Conservation (phyloP, 2,797 vertebrate species). For the Poecilia wingei region DNA sequence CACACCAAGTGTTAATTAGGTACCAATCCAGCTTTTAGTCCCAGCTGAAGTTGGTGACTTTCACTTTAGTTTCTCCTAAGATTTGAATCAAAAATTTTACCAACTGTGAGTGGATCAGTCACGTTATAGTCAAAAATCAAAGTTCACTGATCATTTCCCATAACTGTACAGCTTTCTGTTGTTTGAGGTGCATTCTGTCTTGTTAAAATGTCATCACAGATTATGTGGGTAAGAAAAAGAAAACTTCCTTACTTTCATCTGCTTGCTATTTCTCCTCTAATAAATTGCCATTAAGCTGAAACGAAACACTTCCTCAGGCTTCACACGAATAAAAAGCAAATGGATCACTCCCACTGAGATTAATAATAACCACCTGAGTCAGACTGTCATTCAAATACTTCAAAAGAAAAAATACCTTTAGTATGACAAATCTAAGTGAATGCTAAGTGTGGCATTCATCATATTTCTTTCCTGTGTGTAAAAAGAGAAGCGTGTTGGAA, state of each 20-base stretch:
- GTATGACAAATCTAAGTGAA: not conserved
- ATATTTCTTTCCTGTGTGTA: not conserved
- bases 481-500: not conserved
- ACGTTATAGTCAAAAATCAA: not conserved
- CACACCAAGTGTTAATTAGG: too few species aligned
- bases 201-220: not conserved
- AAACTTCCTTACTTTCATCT: not conserved
- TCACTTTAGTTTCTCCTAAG: not conserved
- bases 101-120: not conserved
- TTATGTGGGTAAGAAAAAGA: not conserved
- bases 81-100: not conserved
- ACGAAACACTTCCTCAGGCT: constrained; percentile 23
- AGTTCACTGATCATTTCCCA: not conserved
- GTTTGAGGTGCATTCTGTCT: not conserved
- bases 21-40: not conserved
- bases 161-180: not conserved
- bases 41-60: not conserved
- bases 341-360: constrained; percentile 50
- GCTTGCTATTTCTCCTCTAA: constrained; percentile 24
- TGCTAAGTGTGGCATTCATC: not conserved
- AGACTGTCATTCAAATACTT: constrained; percentile 22
- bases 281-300: constrained; percentile 45
- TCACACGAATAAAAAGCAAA: constrained; percentile 58
- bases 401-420: not conserved
- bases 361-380: constrained; percentile 61